Conservation (phyloP, 2,888 invertebrate genomes). For the Thymelicus acteon region DNA sequence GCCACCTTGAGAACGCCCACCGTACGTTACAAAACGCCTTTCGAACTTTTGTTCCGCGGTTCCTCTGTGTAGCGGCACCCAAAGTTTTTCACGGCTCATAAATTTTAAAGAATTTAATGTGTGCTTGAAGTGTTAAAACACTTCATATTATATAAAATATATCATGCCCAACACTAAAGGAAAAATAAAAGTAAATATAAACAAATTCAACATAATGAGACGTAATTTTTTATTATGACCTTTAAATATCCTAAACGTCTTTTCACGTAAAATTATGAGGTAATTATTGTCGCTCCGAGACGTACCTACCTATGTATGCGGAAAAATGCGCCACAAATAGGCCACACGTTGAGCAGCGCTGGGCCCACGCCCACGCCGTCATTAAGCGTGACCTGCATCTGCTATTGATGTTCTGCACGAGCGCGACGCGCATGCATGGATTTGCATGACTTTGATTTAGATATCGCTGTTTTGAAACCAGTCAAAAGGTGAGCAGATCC, state of each 20-base stretch:
- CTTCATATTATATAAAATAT: too few species aligned
- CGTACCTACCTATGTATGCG: neutral
- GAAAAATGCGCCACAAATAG: conserved; percentile 8
- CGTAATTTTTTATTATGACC: neutral
- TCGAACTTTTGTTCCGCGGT: conserved; percentile 52
- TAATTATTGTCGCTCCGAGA: neutral
- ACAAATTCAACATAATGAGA: too few species aligned
- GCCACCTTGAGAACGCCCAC: conserved; percentile 54
- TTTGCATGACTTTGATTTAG: conserved; percentile 10
- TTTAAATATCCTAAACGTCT: neutral
- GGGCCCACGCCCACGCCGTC: conserved; percentile 27
- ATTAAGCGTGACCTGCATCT: conserved; percentile 33
- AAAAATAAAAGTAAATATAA: neutral
- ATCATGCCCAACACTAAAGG: too few species aligned
- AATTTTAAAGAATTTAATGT: neutral
- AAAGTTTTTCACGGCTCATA: conserved; percentile 4
- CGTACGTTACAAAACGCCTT: conserved; percentile 46
- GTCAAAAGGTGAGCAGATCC: conserved; percentile 4
- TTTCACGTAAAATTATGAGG: neutral
- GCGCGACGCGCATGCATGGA: conserved; percentile 17
- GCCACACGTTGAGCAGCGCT: conserved; percentile 31
- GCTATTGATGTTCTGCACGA: conserved; percentile 27
- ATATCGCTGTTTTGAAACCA: neutral
- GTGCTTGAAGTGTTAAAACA: neutral
- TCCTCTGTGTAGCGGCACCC: conserved; percentile 37